Evolutionary conservation across 2,888 invertebrate species (phyloP).

Genomic region (Synergus laeviventris): DNA sequence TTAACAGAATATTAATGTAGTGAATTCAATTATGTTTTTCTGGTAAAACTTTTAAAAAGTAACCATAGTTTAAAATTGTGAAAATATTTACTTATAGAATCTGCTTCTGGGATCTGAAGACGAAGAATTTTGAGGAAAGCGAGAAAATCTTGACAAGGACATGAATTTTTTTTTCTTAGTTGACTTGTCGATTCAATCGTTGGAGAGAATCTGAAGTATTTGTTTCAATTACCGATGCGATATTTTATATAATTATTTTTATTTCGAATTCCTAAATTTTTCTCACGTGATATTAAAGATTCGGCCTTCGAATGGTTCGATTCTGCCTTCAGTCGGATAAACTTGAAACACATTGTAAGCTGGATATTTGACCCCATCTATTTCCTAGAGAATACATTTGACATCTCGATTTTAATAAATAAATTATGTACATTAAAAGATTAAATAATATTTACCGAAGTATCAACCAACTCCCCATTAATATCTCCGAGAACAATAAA

Average conservation of each 20-base stretch:
- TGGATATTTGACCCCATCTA: conserved; percentile 55
- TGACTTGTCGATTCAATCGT: conserved; percentile 38
- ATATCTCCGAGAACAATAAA: conserved; percentile 74
- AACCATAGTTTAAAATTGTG: not conserved
- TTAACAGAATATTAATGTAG: not conserved
- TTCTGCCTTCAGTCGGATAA: conserved; percentile 64
- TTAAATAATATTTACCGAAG: conserved; percentile 56
- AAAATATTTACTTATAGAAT: conserved; percentile 54
- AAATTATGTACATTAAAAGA: not conserved
- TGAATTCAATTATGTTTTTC: conserved; percentile 5
- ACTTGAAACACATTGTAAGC: conserved; percentile 62
- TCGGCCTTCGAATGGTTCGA: conserved; percentile 68
- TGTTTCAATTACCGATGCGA: not conserved
- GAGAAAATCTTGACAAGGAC: conserved; percentile 54
- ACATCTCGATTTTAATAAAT: not conserved
- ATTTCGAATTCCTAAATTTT: not conserved
- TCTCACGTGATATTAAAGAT: conserved; percentile 66
- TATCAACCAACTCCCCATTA: conserved; percentile 64
- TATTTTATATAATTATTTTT: conserved; percentile 14
- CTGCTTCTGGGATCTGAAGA: conserved; percentile 57
- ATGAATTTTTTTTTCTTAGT: not conserved
- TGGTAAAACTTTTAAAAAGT: conserved; percentile 46
- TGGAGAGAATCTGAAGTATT: conserved; percentile 58
- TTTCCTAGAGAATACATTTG: conserved; percentile 50
- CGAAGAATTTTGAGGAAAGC: conserved; percentile 60